Base-by-base conservation (phyloP, 2,113 vertebrate genomes). In the Orcinus orca region DNA sequence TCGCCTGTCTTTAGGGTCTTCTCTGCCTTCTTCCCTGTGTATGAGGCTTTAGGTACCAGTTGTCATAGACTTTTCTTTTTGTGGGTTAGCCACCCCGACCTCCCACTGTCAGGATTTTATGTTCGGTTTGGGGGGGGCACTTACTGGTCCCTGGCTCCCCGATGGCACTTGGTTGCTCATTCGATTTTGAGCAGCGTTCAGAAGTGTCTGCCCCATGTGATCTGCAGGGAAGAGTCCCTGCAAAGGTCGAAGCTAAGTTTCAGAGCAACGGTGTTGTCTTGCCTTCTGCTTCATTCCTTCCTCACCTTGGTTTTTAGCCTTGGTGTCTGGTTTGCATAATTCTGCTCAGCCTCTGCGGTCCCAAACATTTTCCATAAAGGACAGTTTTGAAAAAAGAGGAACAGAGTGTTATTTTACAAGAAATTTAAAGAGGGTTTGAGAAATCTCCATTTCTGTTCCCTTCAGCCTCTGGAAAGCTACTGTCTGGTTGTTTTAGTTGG, bases 401-500 rank as follows among this genome's bases (percentile, higher is more conserved):
- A 55, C 23, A 17, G 26, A 67, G 62, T 97, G 90, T 86, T 88
- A 50, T 88, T 91, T 96, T 25, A 68, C 74, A 97, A 41, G 74
- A 92, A 93, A 92, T 38, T 67, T 92, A 76, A 58, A 86, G 87
- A 80, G 70, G 6, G 6, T 88, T 18, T 87, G 38, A 74, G 85
- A 88, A 97, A 79, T 77, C 73, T 96, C 79, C 89, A 44, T 97
- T 98, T 88, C 73, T 38, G 4, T 62, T 95, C 93, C 50, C 62
- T 62, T 82, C 92, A 67, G 26, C 44, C 81, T 94, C 93, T 79
- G 84, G 84, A 96, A 95, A 98, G 88, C 93, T 96, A 47, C 77
- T 96, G 90, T 95, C 90, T 90, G 62, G 65, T 97, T 96, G 76
- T 97, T 96, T 97, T 97, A 95, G 97, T 87, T 98, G 96, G 79